phyloP scores from a whole-genome alignment of 2,113 vertebrate species.

The Cebus imitator region DNA sequence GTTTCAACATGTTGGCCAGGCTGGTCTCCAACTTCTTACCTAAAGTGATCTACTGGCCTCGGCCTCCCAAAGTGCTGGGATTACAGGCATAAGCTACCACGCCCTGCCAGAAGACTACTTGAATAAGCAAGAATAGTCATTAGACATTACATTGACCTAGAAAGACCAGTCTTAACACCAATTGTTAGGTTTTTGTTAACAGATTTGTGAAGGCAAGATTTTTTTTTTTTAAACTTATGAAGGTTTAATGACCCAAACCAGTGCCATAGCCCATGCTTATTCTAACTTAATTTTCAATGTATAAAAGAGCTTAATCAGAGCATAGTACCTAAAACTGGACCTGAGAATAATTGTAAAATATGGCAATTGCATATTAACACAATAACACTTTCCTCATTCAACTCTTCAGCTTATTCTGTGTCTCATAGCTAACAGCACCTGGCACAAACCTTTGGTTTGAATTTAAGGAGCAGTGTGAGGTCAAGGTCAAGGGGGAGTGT shows the following conservation, averaged over 20 bases:
- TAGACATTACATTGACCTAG: background rate
- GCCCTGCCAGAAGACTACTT: no score
- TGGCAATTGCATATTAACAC: no score
- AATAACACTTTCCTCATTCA: accelerated
- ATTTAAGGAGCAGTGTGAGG: background rate
- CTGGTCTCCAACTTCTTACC: no score
- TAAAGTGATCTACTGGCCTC: no score
- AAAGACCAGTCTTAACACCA: background rate
- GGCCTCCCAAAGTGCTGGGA: no score
- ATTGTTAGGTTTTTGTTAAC: background rate
- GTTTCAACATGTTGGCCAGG: no score
- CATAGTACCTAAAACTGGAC: background rate
- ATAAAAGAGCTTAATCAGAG: background rate
- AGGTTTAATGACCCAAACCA: background rate
- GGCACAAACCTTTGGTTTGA: background rate
- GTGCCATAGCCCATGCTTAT: no score
- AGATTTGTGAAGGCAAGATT: background rate
- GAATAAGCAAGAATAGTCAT: no score
- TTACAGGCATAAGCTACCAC: no score
- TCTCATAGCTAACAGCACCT: background rate
- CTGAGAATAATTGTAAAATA: background rate
- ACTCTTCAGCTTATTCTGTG: background rate
- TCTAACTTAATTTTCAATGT: background rate
- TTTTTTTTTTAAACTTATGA: background rate
- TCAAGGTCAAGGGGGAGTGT: background rate